Percentiles rank a stretch among this genome's conserved stretches.
These are phyloP conservation scores for Butorides virescens DNA, from an alignment of 2,113 vertebrate genomes.

Conservation along the genomic window DNA sequence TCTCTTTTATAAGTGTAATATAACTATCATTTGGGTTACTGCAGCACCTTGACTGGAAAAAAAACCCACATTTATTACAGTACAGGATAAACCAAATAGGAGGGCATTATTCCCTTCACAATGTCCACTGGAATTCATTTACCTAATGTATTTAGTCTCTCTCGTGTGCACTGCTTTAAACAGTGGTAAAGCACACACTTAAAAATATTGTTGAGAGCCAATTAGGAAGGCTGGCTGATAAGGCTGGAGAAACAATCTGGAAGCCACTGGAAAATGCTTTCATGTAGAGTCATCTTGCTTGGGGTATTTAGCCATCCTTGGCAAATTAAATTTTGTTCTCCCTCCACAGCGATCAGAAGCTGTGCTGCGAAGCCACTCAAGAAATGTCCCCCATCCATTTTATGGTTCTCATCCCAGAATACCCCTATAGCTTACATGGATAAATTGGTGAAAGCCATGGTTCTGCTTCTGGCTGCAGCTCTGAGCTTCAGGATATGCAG, in stretches of 20 bases:
- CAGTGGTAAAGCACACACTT: not conserved
- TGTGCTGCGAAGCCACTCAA: not conserved
- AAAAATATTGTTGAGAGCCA: not conserved
- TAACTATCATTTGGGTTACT: constrained; percentile 67
- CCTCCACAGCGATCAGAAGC: not conserved
- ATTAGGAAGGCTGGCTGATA: not conserved
- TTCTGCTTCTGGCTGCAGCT: not conserved
- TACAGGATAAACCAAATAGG: not conserved
- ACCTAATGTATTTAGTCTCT: constrained; percentile 5
- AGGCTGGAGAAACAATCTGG: not conserved
- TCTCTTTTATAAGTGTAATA: constrained; percentile 74
- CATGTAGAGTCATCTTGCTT: not conserved
- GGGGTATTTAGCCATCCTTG: not conserved
- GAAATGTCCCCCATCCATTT: not conserved
- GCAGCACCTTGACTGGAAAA: constrained; percentile 45
- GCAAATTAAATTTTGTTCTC: not conserved
- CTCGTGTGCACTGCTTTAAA: not conserved
- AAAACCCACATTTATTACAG: constrained; percentile 43
- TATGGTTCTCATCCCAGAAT: not conserved
- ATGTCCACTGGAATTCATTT: constrained; percentile 42
- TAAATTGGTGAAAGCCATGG: not conserved
- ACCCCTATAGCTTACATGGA: not conserved
- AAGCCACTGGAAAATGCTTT: not conserved
- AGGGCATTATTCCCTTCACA: constrained; percentile 32
- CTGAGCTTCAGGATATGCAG: not conserved